These are phyloP conservation scores for Coecobrya sp. DNA, from an alignment of 2,888 invertebrate genomes.

Conservation along the genomic window DNA sequence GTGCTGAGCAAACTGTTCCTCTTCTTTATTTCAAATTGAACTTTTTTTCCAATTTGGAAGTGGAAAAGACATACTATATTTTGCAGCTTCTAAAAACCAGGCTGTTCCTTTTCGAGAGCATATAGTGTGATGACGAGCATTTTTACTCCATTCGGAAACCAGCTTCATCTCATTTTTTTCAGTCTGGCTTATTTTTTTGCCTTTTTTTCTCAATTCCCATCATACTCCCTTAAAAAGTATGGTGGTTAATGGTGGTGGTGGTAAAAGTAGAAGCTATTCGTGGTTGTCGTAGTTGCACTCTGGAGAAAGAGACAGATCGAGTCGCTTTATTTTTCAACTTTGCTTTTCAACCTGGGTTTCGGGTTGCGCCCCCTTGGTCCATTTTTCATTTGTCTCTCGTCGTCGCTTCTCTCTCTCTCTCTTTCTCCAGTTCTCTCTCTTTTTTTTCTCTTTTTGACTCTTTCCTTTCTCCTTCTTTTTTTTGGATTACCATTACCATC, in stretches of 20 bases:
- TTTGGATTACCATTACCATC: constrained; percentile 66
- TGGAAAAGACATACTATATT: not conserved
- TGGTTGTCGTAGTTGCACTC: constrained; percentile 68
- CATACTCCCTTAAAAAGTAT: not conserved
- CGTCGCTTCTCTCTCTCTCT: constrained; percentile 49
- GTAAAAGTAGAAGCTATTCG: not conserved
- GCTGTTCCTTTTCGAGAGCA: not conserved
- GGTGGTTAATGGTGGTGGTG: not conserved
- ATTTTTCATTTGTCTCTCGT: constrained; percentile 77
- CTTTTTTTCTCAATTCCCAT: not conserved
- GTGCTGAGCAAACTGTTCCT: not conserved
- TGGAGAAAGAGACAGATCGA: constrained; percentile 78
- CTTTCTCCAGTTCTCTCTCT: constrained; percentile 64
- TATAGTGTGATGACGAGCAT: not conserved
- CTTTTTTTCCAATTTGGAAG: not conserved
- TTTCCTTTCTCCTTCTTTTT: constrained; percentile 32
- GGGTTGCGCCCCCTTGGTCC: constrained; percentile 73
- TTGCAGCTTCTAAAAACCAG: not conserved
- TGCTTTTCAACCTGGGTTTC: constrained; percentile 81
- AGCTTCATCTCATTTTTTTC: constrained; percentile 18
- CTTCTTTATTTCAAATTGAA: not conserved
- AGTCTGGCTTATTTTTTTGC: not conserved
- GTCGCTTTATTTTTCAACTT: constrained; percentile 80
- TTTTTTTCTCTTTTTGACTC: constrained; percentile 37
- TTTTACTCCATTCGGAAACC: not conserved